Base-by-base conservation (phyloP, 2,113 vertebrate genomes). In the Notothenia rossii region DNA sequence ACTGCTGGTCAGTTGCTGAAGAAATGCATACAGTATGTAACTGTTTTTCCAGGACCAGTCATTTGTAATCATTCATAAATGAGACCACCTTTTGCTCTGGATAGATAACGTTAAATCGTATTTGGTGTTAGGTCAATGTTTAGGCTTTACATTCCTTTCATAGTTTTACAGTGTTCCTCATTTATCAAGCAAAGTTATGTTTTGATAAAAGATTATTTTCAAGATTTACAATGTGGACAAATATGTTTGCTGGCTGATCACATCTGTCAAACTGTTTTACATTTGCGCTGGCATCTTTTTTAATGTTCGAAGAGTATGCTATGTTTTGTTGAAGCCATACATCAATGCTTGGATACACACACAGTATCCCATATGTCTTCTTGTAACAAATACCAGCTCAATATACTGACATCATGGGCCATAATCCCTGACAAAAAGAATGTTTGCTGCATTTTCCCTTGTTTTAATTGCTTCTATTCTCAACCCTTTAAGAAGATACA, bases 391-490 rank as follows among this genome's bases (percentile, higher is more conserved):
- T 14, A 46, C 7, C 11, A 70, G 51, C 68, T 71, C 25, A 22
- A 25, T 61, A 65, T 12, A 51, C 68, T 7, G n/a, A 54, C 18
- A 77, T 87, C 14, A 49, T 22, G 45, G 59, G 36, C 71, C 1
- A 15, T 72, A 11, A 62, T 20, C 22, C 10, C 15, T 60, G 61
- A 70, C 55, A 76, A 49, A 82, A 76, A 45, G 36, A 80, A 81
- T 62, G 58, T 67, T 25, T 55, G 46, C 64, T 56, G 9, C 4
- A 59, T 68, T 71, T 79, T 58, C 65, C 46, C 10, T 77, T 84
- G 69, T 65, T 88, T 89, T 79, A 29, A 60, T 45, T 51, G 58
- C 63, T 86, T 74, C 79, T 86, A 40, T 73, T 78, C 40, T 77
- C 69, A 65, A 66, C 79, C 68, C 40, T 82, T 70, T 22, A 14